These are phyloP conservation scores for Rhineura floridana DNA, from an alignment of 2,113 vertebrate species.

Conservation along the genomic window DNA sequence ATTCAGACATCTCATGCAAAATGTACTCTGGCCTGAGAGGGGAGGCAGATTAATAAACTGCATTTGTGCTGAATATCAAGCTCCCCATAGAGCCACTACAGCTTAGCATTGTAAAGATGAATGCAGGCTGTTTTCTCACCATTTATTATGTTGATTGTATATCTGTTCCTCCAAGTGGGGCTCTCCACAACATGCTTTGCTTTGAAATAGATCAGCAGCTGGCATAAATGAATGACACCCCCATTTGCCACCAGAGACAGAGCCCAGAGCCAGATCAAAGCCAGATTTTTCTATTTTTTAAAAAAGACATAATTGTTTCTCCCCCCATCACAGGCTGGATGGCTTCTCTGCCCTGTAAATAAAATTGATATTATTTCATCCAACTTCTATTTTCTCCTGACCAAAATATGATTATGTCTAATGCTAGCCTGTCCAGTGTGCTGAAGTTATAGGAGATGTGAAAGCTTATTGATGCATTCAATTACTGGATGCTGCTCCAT, in stretches of 20 bases:
- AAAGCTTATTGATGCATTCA: constrained; percentile 85
- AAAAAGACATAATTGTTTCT: constrained; percentile 51
- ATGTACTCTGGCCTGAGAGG: constrained; percentile 21
- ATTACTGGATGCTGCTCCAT: constrained; percentile 73
- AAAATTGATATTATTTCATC: constrained; percentile 81
- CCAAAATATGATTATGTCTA: constrained; percentile 81
- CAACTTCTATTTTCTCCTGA: constrained; percentile 77
- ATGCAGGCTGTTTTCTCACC: constrained; percentile 51
- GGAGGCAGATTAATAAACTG: constrained; percentile 42
- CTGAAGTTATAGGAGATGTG: constrained; percentile 71
- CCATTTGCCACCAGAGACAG: constrained; percentile 74
- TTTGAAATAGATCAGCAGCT: constrained; percentile 65
- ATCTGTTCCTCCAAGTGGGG: constrained; percentile 62
- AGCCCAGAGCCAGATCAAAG: constrained; percentile 72
- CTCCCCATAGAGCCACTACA: constrained; percentile 7
- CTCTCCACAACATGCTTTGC: constrained; percentile 62
- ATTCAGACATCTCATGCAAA: background rate
- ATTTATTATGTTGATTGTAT: constrained; percentile 69
- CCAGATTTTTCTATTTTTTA: constrained; percentile 45
- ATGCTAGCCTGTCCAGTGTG: constrained; percentile 66
- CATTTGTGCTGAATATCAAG: constrained; percentile 32
- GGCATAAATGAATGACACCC: constrained; percentile 79
- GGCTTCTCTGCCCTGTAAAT: constrained; percentile 68
- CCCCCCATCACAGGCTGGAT: constrained; percentile 53
- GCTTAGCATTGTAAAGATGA: constrained; percentile 53